These are phyloP conservation scores for Saccopteryx bilineata DNA, from an alignment of 2,113 vertebrate species.

Conservation along the genomic window DNA sequence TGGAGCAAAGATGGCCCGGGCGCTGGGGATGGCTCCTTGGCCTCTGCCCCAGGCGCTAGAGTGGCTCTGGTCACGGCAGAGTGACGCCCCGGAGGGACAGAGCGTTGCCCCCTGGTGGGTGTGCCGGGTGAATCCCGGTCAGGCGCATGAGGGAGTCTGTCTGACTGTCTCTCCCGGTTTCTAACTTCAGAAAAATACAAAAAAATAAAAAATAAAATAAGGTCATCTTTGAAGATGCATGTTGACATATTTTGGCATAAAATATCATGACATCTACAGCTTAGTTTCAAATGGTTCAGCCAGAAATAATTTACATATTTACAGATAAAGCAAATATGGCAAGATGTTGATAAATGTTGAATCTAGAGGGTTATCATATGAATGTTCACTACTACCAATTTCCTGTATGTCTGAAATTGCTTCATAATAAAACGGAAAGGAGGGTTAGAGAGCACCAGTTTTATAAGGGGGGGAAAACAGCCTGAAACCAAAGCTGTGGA, in stretches of 20 bases:
- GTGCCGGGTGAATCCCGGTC: too few species aligned
- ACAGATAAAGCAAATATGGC: slow-evolving; percentile 8
- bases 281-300: slow-evolving; percentile 21
- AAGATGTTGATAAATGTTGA: slow-evolving; percentile 45
- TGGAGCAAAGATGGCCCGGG: too few species aligned
- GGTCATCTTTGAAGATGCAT: slow-evolving; percentile 48
- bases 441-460: neutral
- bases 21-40: too few species aligned
- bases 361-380: neutral
- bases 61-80: too few species aligned
- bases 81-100: too few species aligned
- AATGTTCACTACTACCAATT: neutral
- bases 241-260: neutral
- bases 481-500: neutral
- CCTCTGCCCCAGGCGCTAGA: too few species aligned
- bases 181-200: too few species aligned
- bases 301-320: slow-evolving; percentile 47
- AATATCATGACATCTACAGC: slow-evolving; percentile 4
- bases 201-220: too few species aligned
- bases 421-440: neutral
- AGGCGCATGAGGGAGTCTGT: too few species aligned
- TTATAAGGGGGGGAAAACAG: neutral
- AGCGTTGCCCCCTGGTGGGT: too few species aligned
- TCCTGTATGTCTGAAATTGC: neutral
- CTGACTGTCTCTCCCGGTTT: too few species aligned